Evolutionary conservation across 2,113 vertebrate species (phyloP), one percentile per base, ranked within the genome.

Genomic region (Pterocles gutturalis): DNA sequence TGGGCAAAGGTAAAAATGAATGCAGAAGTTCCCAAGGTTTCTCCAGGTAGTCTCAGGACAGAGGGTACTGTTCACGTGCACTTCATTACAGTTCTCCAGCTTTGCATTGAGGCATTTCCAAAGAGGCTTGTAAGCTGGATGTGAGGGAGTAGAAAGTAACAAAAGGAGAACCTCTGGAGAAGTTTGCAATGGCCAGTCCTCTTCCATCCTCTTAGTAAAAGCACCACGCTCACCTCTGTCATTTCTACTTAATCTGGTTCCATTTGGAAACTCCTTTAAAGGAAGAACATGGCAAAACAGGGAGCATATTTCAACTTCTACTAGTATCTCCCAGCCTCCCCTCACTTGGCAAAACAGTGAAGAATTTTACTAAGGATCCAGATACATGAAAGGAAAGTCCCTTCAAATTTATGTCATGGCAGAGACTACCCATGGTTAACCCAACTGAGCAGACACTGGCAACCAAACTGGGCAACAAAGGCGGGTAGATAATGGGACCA

Each of bases 401-500:
- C 5, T 7, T 65, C 24, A 4, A 61, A 80, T 20, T 54, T 26
- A 15, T 21, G 10, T 28, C 19, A 33, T 2, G 4, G 17, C 19
- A 65, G 24, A 80, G 38, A 41, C 14, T 14, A 45, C 16, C 17
- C 18, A 14, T 15, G 20, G 2, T 22, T 49, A 54, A 41, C 18
- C 4, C 49, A 65, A 18, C 9, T 29, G 46, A 81, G 31, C 41
- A 87, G 41, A n/a, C 14, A 19, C 4, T 18, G 14, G 17, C 8
- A 58, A 57, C 13, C 29, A 82, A 70, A 66, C 7, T 8, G 29
- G 13, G 20, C 3, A 45, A 36, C 28, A 89, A 73, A 75, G 10
- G 7, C 12, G 48, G 64, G 15, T 2, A 62, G 17, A 36, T 13
- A 54, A 61, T 4, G 1, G 31, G 19, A 62, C 5, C 0, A 0